Base-by-base conservation (phyloP, 2,113 vertebrate genomes). In the Bos javanicus region DNA sequence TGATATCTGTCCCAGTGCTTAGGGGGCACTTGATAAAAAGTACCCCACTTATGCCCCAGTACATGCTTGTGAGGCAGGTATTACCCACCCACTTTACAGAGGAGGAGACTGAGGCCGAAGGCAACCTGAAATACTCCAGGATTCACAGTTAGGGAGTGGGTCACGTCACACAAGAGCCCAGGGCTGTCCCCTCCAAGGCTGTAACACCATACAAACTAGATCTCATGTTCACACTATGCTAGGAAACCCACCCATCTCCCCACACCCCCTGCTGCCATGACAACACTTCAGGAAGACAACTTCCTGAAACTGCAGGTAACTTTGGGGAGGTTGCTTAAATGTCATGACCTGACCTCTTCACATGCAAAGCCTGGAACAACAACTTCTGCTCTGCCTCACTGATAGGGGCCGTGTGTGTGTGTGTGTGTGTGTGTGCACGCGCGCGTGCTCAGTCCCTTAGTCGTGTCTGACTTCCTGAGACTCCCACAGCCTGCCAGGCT, bases 11-110 rank as follows among this genome's bases (percentile, higher is more conserved):
- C 59, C 28, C 59, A 30, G 59, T 30, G 56, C 12, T 21, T 16
- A 2, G 25, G 30, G 7, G 60, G 16, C 33, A 11, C 46, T 36
- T 17, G 3, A 36, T 4, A 48, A 0, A 16, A 11, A 9, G 30
- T 4, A 7, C 15, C 57, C 33, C 78, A 36, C 5, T 9, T 6
- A 36, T 16, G 26, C 59, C 21, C 21, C 85, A 17, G 6, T 0
- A 2, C 50, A 9, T 0, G 15, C 23, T 25, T 9, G 6, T 2
- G 48, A 48, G 52, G 84, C 0, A 0, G 16, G 33, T 2, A 1
- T 4, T 17, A 8, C 9, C 30, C 17, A 54, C 43, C 86, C 25
- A 4, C 25, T 11, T 39, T 13, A 52, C 12, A 56, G 94, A 48
- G 26, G 7, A 26, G 56, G 30, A 71, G 57, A 21, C 26, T 3